A percentile compares a stretch with the other conserved stretches of the same genome.
phyloP scores from a whole-genome alignment of 2,113 vertebrate species.

The Antigone vipio region DNA sequence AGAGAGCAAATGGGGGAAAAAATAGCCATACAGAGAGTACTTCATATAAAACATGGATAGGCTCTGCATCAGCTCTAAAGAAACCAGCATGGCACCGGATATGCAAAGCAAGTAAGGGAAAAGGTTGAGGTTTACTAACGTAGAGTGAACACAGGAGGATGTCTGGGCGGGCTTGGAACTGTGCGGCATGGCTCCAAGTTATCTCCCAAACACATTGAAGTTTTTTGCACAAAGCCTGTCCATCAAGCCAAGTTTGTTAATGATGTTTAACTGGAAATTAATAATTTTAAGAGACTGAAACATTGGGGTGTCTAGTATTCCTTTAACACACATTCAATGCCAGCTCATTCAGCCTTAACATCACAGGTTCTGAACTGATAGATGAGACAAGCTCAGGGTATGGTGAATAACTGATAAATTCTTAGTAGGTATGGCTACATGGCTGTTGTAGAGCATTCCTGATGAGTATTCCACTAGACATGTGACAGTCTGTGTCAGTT shows the following conservation, averaged over 20 bases:
- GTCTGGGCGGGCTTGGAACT: not conserved
- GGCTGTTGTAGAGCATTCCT: not conserved
- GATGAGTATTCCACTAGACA: not conserved
- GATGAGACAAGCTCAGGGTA: not conserved
- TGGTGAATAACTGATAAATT: not conserved
- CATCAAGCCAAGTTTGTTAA: not conserved
- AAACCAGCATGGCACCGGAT: not conserved
- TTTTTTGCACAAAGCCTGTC: not conserved
- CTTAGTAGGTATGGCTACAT: not conserved
- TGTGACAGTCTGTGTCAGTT: not conserved
- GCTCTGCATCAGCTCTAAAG: not conserved
- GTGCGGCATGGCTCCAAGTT: not conserved
- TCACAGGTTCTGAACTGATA: not conserved
- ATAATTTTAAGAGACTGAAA: not conserved
- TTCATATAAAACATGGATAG: not conserved
- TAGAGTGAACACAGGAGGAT: not conserved
- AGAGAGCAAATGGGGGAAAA: not conserved
- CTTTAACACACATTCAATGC: not conserved
- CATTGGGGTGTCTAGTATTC: not conserved
- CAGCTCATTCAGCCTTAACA: not conserved
- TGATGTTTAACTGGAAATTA: not conserved
- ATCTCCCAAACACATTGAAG: not conserved
- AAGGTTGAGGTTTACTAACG: not conserved
- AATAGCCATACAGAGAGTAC: not conserved
- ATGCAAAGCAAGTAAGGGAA: not conserved